These are phyloP conservation scores for Rallus crepitans DNA, from an alignment of 2,797 vertebrate species.

Conservation along the genomic window DNA sequence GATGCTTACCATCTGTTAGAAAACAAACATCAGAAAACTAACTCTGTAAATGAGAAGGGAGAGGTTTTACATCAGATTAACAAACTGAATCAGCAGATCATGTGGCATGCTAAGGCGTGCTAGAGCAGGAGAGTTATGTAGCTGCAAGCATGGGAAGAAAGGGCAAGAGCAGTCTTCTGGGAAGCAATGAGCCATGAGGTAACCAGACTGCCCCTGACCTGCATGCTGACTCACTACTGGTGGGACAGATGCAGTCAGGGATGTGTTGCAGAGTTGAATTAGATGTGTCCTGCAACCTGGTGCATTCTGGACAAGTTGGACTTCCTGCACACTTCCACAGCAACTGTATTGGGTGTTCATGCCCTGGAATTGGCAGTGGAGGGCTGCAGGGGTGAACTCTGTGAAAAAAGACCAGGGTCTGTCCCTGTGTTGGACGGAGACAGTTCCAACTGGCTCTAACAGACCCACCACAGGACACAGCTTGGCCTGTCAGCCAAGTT, in stretches of 20 bases:
- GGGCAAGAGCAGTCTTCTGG: neutral
- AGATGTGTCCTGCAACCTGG: neutral
- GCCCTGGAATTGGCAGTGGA: neutral
- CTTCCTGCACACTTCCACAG: neutral
- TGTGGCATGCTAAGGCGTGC: neutral
- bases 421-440: neutral
- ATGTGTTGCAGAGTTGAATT: neutral
- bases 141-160: neutral
- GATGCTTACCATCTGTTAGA: neutral
- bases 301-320: rapidly evolving
- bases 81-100: neutral
- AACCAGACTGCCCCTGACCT: neutral
- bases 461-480: neutral
- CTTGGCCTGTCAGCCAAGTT: neutral
- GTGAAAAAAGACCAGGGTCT: neutral
- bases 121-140: neutral
- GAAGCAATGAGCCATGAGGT: neutral
- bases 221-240: rapidly evolving
- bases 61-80: neutral
- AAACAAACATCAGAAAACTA: neutral
- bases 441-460: neutral
- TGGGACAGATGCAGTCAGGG: neutral
- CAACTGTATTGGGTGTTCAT: no score
- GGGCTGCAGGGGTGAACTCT: neutral
- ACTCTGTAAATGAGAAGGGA: neutral